Evolutionary conservation across 2,797 vertebrate genomes (phyloP).

Genomic region (Muscicapa comitata): DNA sequence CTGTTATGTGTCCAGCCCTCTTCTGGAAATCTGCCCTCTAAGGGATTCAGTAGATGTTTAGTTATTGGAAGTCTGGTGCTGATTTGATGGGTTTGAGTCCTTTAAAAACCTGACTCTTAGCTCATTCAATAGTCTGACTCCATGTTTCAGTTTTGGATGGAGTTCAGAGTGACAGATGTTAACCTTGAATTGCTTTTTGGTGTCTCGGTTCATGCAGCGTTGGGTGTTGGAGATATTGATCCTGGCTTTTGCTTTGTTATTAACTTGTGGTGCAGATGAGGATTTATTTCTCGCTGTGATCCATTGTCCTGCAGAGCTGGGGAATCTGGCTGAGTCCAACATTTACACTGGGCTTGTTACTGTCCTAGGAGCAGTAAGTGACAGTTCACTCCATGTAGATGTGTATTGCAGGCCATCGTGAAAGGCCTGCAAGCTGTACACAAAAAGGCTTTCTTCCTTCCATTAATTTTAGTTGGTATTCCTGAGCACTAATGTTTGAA

Average conservation of each 20-base stretch:
- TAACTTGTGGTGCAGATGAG: background rate
- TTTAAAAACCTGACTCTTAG: background rate
- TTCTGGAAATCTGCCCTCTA: background rate
- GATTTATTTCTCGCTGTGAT: background rate
- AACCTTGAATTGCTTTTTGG: background rate
- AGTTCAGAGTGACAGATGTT: background rate
- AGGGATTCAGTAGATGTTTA: background rate
- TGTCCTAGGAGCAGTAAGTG: background rate
- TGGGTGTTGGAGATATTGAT: background rate
- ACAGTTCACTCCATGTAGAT: background rate
- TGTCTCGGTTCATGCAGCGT: background rate
- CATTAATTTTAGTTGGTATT: background rate
- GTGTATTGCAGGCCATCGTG: background rate
- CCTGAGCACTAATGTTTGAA: background rate
- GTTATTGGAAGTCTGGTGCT: conserved; percentile 9
- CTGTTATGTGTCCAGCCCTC: background rate
- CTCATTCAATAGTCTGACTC: conserved; percentile 40
- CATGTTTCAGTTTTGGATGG: background rate
- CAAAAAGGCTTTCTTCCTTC: background rate
- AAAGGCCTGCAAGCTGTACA: background rate
- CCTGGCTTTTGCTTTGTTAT: background rate
- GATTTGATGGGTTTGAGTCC: background rate
- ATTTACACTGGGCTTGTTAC: background rate
- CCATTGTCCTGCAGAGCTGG: background rate
- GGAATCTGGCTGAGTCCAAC: background rate